Base-by-base conservation (phyloP, 2,888 invertebrate species). In the Cinara cedri region DNA sequence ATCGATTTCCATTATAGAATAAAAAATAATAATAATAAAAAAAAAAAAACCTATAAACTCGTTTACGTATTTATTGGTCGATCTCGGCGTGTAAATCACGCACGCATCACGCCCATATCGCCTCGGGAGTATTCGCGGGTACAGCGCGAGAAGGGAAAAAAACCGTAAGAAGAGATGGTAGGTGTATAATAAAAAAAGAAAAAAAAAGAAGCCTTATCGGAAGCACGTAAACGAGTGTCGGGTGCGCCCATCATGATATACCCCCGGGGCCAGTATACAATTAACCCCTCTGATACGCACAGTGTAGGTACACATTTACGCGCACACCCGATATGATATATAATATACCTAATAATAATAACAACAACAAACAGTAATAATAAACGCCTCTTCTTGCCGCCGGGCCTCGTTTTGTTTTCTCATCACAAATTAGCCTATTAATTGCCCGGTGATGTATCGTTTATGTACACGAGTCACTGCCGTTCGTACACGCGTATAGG, bases 391-490 rank as follows among this genome's bases (percentile, higher is more conserved):
- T 34, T 34, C 34, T 34, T 34, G 34, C 34, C 34, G 34, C 34
- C 34, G 34, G 34, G 34, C n/a, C 44, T 10, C 46, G 34, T 24
- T 34, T 65, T 60, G 78, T 78, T 78, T 60, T 68, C 78, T 68
- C 57, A 42, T 68, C 57, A 54, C 74, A 60, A 78, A 70, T 78
- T 70, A 70, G 68, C 60, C 70, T 78, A 34, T 34, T 34, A 70
- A 78, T 78, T 70, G 78, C 60, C 42, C 62, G 51, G 42, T 70
- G 70, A 78, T 70, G 24, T 76, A 76, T 76, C 68, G 76, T 68
- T 76, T 68, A 49, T 46, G 6, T 6, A 34, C 34, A 34, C 34
- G 34, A 34, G 34, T 6, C 34, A 34, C 34, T 34, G 34, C 34
- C 34, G 34, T 6, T 3, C 34, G 34, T 6, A 34, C 34, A 34